These are phyloP conservation scores for Rutilus rutilus DNA, from an alignment of 2,113 vertebrate genomes.

Conservation along the genomic window DNA sequence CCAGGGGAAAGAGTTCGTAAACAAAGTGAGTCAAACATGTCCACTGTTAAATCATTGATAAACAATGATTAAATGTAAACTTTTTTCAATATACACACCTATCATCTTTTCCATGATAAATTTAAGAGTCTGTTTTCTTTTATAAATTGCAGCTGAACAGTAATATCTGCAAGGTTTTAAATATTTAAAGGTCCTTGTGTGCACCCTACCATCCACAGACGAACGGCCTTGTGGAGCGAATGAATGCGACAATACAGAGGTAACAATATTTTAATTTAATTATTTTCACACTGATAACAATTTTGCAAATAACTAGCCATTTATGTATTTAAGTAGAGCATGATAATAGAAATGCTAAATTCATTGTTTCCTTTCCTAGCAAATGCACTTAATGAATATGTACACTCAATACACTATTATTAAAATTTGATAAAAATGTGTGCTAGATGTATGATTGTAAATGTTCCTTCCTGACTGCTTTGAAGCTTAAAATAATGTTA, in stretches of 20 bases:
- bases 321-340: not conserved
- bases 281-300: too few relatives aligned
- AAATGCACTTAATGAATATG: not conserved
- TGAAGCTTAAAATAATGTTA: not conserved
- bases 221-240: too few relatives aligned
- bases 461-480: not conserved
- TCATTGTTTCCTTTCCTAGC: too few relatives aligned
- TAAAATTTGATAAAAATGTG: not conserved
- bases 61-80: too few relatives aligned
- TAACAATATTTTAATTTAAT: too few relatives aligned
- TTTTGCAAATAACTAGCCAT: not conserved
- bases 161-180: not conserved
- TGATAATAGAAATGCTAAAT: not conserved
- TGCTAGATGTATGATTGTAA: not conserved
- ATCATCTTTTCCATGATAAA: too few relatives aligned
- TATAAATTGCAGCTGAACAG: not conserved
- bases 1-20: too few relatives aligned
- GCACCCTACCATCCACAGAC: not conserved
- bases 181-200: not conserved
- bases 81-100: too few relatives aligned
- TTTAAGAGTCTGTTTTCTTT: not conserved
- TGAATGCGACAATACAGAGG: too few relatives aligned
- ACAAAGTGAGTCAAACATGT: too few relatives aligned
- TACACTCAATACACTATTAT: not conserved
- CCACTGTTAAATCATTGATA: too few relatives aligned